These are phyloP conservation scores for Xestia xanthographa DNA, from an alignment of 2,888 invertebrate species.

Conservation along the genomic window DNA sequence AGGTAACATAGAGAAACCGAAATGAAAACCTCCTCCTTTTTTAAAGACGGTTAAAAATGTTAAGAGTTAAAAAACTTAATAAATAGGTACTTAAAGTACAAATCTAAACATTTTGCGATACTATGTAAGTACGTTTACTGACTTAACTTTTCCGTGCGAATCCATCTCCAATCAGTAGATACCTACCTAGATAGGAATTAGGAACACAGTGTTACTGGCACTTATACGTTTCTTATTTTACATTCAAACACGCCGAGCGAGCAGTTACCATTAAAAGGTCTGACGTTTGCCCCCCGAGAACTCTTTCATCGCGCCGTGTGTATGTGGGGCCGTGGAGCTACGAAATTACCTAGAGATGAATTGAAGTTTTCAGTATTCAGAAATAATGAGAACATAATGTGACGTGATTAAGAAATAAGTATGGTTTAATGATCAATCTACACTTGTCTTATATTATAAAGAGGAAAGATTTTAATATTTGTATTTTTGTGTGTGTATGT, in stretches of 20 bases:
- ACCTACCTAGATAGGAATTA: slow-evolving; percentile 24
- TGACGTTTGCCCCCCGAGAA: slow-evolving; percentile 84
- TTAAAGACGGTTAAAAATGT: no score
- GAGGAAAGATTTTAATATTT: no score
- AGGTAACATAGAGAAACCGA: no score
- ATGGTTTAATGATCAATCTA: background rate
- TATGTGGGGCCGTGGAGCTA: slow-evolving; percentile 71
- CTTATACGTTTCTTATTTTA: slow-evolving; percentile 77
- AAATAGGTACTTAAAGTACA: no score
- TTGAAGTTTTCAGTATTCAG: background rate
- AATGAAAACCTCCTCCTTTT: no score
- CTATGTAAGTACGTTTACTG: background rate
- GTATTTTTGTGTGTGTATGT: no score
- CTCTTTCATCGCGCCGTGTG: slow-evolving; percentile 79
- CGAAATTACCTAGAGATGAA: slow-evolving; percentile 50
- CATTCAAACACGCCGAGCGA: slow-evolving; percentile 79
- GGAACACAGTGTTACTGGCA: slow-evolving; percentile 54
- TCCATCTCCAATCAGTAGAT: background rate
- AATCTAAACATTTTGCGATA: no score
- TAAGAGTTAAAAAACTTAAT: no score
- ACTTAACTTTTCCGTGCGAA: background rate
- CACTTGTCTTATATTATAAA: no score
- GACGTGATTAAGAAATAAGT: background rate
- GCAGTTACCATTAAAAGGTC: slow-evolving; percentile 85
- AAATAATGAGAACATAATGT: background rate